phyloP scores from a whole-genome alignment of 2,888 invertebrate species.

The Drosophila incognita region DNA sequence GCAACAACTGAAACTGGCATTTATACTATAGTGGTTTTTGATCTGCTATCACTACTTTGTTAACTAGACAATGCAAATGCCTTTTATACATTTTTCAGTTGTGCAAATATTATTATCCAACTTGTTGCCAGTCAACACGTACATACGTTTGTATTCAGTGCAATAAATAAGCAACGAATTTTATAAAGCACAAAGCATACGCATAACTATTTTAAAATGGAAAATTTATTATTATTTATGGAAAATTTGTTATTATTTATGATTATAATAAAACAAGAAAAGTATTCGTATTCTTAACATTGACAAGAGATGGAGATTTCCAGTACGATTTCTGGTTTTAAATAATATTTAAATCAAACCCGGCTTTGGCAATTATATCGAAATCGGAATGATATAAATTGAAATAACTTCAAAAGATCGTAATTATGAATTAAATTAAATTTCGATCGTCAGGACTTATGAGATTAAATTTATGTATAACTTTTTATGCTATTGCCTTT shows the following conservation, averaged over 20 bases:
- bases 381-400: not conserved
- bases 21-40: slow-evolving; percentile 16
- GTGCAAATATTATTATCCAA: slow-evolving; percentile 13
- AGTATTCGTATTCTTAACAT: not conserved
- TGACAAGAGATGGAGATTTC: not conserved
- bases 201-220: not conserved
- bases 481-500: not conserved
- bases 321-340: not conserved
- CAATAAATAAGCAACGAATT: not conserved
- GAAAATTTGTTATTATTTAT: not conserved
- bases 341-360: not conserved
- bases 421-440: not conserved
- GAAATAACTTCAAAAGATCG: not conserved
- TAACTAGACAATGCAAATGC: not conserved
- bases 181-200: not conserved
- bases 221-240: not conserved
- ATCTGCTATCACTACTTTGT: slow-evolving; percentile 12
- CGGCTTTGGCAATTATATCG: not conserved
- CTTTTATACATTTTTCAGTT: slow-evolving; percentile 12
- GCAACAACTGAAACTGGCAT: not conserved
- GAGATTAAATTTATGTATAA: not conserved
- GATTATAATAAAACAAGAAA: no score
- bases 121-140: not conserved
- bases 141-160: not conserved
- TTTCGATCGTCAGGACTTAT: not conserved